phyloP scores from a whole-genome alignment of 2,113 vertebrate genomes.

The Scatophagus argus region DNA sequence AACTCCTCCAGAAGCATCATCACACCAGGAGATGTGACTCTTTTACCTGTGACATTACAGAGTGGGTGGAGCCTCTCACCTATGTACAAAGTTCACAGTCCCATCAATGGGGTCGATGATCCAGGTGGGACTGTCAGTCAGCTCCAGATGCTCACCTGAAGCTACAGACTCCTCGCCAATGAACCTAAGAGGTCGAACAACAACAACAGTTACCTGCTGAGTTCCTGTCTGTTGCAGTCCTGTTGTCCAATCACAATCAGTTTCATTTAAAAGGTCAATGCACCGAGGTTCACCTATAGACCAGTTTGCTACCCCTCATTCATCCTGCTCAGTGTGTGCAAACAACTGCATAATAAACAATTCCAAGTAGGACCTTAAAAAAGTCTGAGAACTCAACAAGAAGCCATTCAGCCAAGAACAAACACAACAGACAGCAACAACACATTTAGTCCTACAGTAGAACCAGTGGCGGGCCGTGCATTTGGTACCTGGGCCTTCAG shows the following conservation, averaged over 20 bases:
- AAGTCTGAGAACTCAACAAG: no score
- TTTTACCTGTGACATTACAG: conserved; percentile 13
- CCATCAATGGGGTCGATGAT: conserved; percentile 96
- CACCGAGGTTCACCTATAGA: not conserved
- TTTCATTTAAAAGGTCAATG: not conserved
- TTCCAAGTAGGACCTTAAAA: no score
- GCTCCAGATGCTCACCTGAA: conserved; percentile 84
- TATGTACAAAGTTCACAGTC: conserved; percentile 94
- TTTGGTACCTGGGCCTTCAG: no score
- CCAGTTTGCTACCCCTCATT: not conserved
- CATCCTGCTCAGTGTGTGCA: no score
- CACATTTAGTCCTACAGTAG: not conserved
- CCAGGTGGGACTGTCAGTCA: conserved; percentile 91
- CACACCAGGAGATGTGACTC: no score
- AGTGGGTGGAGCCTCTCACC: conserved; percentile 72
- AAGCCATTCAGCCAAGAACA: no score
- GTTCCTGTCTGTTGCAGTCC: conserved; percentile 22
- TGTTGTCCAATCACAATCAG: not conserved
- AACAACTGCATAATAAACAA: no score
- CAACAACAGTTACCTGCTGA: conserved; percentile 79
- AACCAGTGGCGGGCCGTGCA: no score
- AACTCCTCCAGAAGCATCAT: no score
- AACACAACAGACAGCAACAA: no score
- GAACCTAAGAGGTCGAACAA: conserved; percentile 82
- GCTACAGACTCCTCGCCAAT: conserved; percentile 95